Percentiles rank a stretch among this genome's conserved stretches.
These are phyloP conservation scores for Caenorhabditis parvicauda DNA, from an alignment of 2,888 invertebrate species.

Conservation along the genomic window DNA sequence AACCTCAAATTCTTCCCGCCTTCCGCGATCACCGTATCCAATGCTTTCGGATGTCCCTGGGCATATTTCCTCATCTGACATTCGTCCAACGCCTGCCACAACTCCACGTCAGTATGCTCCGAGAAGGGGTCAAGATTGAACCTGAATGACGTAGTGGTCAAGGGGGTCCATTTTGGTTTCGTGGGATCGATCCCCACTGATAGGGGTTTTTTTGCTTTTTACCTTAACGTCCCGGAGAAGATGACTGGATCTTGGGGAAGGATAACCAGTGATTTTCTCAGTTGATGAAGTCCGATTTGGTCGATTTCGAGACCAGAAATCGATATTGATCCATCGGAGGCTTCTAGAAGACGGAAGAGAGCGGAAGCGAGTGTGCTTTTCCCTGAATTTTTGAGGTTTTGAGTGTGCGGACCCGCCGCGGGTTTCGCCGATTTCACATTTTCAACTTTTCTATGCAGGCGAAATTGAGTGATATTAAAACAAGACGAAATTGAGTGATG, in stretches of 20 bases:
- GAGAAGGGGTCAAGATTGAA: slow-evolving; percentile 90
- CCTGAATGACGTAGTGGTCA: too few relatives aligned
- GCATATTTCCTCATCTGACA: slow-evolving; percentile 85
- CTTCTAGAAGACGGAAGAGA: slow-evolving; percentile 53
- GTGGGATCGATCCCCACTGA: too few relatives aligned
- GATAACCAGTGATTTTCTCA: slow-evolving; percentile 80
- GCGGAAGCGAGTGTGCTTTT: slow-evolving; percentile 49
- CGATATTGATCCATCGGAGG: slow-evolving; percentile 37
- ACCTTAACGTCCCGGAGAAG: slow-evolving; percentile 73
- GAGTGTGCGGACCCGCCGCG: too few relatives aligned
- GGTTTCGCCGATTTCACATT: neutral
- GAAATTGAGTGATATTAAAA: neutral
- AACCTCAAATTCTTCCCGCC: slow-evolving; percentile 80
- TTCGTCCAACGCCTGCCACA: slow-evolving; percentile 84
- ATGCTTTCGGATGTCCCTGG: slow-evolving; percentile 72
- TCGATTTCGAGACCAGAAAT: slow-evolving; percentile 67
- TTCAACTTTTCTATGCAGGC: neutral
- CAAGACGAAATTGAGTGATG: neutral
- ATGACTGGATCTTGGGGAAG: slow-evolving; percentile 70
- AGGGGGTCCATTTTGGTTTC: too few relatives aligned
- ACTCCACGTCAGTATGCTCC: slow-evolving; percentile 75
- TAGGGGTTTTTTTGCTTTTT: too few relatives aligned
- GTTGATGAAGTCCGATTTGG: slow-evolving; percentile 78
- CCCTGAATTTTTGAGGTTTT: slow-evolving; percentile 7
- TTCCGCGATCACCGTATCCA: slow-evolving; percentile 81